A percentile compares a stretch with the other conserved stretches of the same genome.
These are phyloP conservation scores for Sarcophaga bullata DNA, from an alignment of 1,140 invertebrate species.

Conservation along the genomic window DNA sequence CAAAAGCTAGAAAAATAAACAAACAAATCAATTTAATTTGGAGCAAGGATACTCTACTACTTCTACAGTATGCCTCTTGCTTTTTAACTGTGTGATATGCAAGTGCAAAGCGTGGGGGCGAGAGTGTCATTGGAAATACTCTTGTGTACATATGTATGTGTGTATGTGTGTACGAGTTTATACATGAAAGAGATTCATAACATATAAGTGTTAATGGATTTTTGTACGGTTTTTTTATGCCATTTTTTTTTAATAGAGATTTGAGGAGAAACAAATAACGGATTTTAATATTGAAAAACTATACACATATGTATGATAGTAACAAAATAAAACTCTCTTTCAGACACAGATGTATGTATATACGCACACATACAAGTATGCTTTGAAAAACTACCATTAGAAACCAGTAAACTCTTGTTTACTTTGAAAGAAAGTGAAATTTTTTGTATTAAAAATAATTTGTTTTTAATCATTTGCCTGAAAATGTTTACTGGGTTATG, in stretches of 20 bases:
- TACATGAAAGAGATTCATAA: neutral
- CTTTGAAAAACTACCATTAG: neutral
- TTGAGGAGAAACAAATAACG: neutral
- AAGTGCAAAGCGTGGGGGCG: neutral
- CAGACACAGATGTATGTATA: neutral
- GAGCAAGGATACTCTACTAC: conserved; percentile 28
- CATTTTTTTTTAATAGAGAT: conserved; percentile 3
- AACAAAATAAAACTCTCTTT: neutral
- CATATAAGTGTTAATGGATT: conserved; percentile 7
- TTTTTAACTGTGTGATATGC: neutral
- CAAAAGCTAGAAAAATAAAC: conserved; percentile 23
- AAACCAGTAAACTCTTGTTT: neutral
- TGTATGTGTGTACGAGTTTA: neutral
- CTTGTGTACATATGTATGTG: neutral
- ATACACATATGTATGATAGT: neutral
- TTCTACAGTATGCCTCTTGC: neutral
- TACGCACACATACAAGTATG: neutral
- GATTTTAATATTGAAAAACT: conserved; percentile 6
- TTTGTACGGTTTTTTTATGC: neutral
- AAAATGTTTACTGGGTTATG: no score
- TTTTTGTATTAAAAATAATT: neutral
- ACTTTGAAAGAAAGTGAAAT: neutral
- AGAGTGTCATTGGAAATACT: neutral
- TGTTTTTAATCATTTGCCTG: neutral
- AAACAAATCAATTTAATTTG: conserved; percentile 38